Base-by-base conservation (phyloP, 2,888 invertebrate species). In the Heliconius sara region DNA sequence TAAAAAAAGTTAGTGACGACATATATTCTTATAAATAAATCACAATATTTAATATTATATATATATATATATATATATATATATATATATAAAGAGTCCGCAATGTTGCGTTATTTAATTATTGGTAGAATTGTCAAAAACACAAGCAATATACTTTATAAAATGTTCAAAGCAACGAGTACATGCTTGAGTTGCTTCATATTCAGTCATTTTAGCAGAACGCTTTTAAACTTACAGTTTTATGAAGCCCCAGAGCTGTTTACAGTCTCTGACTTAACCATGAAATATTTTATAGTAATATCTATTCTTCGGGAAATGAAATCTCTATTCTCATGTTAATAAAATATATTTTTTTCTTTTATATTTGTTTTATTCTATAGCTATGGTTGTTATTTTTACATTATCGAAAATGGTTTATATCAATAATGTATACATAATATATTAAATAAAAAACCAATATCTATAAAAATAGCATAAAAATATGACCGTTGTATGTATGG, bases 161-260 rank as follows among this genome's bases (percentile, higher is more conserved):
- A 22, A 72, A 57, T 57, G 30, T 34, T 34, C 30, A 19, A 60
- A 60, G 60, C 22, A 16, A 22, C 71, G 19, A 71, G n/a, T 39
- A 39, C 39, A 16, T 63, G 60, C 74, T 25, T 43, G 25, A 43
- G 43, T 63, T 25, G 39, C 19, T 63, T 75, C 63, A 43, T 43
- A 75, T 75, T 63, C 65, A 63, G 65, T 75, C 65, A 75, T 75
- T 75, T 65, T 9, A 65, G 65, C 34, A 39, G 65, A 75, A 65
- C 27, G 74, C 39, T 57, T 72, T 25, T 75, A 75, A 75, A 65
- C 43, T 43, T 43, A 43, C 63, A 75, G 12, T 63, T 75, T 75
- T 75, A 75, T 75, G n/a, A 75, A 74, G 43, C 74, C 63, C 39
- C 27, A 65, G 74, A 39, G 63, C 74, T 74, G 74, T 74, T 74